Evolutionary conservation across 2,113 vertebrate genomes (phyloP), one percentile per base, ranked within the genome.

Genomic region (Morphnarchus princeps): DNA sequence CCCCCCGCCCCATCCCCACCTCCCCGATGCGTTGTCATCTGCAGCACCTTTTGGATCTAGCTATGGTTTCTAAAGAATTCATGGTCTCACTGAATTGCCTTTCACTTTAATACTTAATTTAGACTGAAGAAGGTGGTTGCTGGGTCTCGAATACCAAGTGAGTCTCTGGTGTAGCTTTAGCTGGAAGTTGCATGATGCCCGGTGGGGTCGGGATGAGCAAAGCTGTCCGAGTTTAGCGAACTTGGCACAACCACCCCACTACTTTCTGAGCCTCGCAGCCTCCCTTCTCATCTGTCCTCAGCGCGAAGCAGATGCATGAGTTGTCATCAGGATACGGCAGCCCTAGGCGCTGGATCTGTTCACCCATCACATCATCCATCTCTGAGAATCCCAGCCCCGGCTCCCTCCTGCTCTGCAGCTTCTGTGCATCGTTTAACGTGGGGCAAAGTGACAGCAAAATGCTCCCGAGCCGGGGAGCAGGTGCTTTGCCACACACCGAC

Each of bases 81-180:
- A 5, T 9, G 29, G 28, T 55, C 81, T 89, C 69, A 1, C 69
- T 19, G 57, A 91, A 87, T 87, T 79, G 83, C 87, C 84, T 94
- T 66, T 91, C 93, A 63, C 63, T 95, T 61, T 47, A 73, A 76
- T 7, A 13, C 88, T 74, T 87, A 50, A 93, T 93, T 94, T 67
- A 89, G 86, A 76, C 55, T 32, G 93, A 93, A 94, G 91, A 32
- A 87, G 78, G 81, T 42, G 59, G 38, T 72, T 54, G 77, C 55
- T 34, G 80, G 77, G 49, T 40, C 76, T 66, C 11, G 7, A 79
- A 84, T 87, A 42, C 72, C 69, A 55, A 95, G 62, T 13, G 65
- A 74, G 42, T 8, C 59, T 36, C 13, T 3, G 43, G 6, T 18
- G 73, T 34, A 59, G 67, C 72, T 59, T n/a, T 11, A 71, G 32